Percentiles rank a stretch among this genome's conserved stretches.
Evolutionary conservation across 2,797 vertebrate genomes (phyloP).

Genomic region (Sternotherus odoratus): DNA sequence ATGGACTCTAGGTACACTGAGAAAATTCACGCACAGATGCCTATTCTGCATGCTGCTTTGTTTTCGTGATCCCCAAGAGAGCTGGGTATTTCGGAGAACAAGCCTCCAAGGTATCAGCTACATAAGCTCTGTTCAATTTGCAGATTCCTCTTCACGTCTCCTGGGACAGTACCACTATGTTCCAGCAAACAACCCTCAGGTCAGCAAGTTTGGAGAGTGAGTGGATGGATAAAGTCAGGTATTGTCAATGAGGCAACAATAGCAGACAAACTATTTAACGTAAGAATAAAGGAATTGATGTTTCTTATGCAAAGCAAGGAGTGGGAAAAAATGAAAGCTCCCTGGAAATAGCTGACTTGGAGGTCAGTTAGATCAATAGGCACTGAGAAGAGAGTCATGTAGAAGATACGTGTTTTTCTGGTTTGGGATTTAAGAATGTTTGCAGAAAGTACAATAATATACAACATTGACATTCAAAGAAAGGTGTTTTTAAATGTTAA

Average conservation of each 20-base stretch:
- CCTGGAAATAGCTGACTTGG: neutral
- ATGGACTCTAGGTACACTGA: slow-evolving; percentile 80
- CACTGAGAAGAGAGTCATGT: neutral
- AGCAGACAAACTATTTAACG: slow-evolving; percentile 2
- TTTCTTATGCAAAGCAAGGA: neutral
- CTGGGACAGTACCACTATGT: slow-evolving; percentile 30
- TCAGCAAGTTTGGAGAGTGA: slow-evolving; percentile 37
- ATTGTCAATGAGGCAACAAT: slow-evolving; percentile 15
- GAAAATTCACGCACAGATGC: slow-evolving; percentile 83
- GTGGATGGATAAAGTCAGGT: slow-evolving; percentile 12
- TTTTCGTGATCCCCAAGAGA: slow-evolving; percentile 59
- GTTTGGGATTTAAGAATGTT: neutral
- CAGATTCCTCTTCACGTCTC: slow-evolving; percentile 30
- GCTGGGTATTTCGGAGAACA: slow-evolving; percentile 41
- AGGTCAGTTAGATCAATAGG: neutral
- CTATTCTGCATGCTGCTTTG: slow-evolving; percentile 56
- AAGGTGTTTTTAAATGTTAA: neutral
- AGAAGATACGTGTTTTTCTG: neutral
- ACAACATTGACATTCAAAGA: neutral
- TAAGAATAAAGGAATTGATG: neutral
- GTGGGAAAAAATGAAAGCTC: neutral
- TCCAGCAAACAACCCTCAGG: slow-evolving; percentile 34
- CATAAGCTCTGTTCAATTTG: slow-evolving; percentile 43
- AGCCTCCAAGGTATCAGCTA: slow-evolving; percentile 54
- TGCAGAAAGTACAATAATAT: neutral